Evolutionary conservation across 2,888 invertebrate species (phyloP), one percentile per base, ranked within the genome.

Genomic region (Melinopterus prodromus): DNA sequence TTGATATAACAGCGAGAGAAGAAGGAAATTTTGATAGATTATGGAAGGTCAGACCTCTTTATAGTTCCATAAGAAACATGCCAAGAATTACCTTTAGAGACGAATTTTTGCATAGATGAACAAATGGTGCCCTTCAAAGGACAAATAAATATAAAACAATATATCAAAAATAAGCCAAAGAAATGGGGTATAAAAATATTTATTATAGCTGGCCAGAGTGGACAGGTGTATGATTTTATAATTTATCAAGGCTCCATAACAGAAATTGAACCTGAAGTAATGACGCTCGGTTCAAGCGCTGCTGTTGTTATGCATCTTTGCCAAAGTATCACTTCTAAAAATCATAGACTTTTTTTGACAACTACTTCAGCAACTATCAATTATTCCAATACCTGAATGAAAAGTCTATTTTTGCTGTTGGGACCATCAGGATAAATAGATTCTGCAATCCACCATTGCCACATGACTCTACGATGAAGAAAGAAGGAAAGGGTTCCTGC

Each of bases 121-220:
- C 71, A 78, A 78, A 78, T 78, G 36, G 15, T 78, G 14, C 78
- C 71, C 6, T 78, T 78, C 71, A 78, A 26, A 70, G 78, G 78
- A 6, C 1, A 26, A 14, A 12, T 74, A 16, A 80, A 70, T 38
- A 53, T 82, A 69, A 81, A 82, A 53, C 80, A 82, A 26, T 80
- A 82, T 69, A 35, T 83, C 14, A 82, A 82, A 70, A 71, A 75
- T 69, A 82, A 82, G 79, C 82, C 83, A 6, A 77, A 70, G 71
- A 83, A 83, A 15, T 86, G 86, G 85, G 86, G 84, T n/a, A 82
- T 86, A 75, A 85, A 86, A 82, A 79, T 84, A n/a, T 84, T 80
- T 78, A 80, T 84, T 16, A 37, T 87, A n/a, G 84, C 84, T 81
- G 86, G 85, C 53, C 82, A 82, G 83, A 84, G 82, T 81, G 86